Base-by-base conservation (phyloP, 2,113 vertebrate species). In the Orthonyx spaldingii region DNA sequence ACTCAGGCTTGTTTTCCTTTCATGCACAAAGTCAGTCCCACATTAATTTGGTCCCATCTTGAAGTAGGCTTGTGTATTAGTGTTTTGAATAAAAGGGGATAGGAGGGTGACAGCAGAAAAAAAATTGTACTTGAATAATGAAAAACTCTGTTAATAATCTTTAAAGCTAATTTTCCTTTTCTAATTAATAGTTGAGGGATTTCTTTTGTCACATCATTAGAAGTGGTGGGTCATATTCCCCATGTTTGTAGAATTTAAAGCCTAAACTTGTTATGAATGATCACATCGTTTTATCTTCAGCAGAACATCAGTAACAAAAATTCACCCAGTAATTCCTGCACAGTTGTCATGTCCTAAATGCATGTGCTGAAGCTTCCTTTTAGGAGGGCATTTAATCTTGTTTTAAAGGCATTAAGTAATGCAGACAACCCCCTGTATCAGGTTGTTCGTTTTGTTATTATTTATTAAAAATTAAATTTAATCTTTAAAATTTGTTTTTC, bases 1-100 rank as follows among this genome's bases (percentile, higher is more conserved):
- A 87, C 49, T 74, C n/a, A 12, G 66, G 83, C 74, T 94, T 94
- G 63, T 97, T 93, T 95, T 86, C 70, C 56, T 91, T 89, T 96
- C 94, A 72, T 92, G 95, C 87, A 75, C 86, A 57, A 71, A 94
- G 76, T 79, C 78, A 88, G 81, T 56, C 61, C 49, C 65, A 44
- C 59, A 60, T 90, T 96, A 66, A 90, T 96, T 94, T 87, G 81
- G 41, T 75, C 68, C 87, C 10, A 0, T 90, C 39, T 94, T 92
- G 68, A 93, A 66, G 74, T 24, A 72, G 15, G 16, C 41, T 76
- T 86, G 35, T 89, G 44, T 94, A 56, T 77, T 92, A 57, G 52
- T 89, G 35, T 71, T 94, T 64, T 63, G 83, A 92, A 78, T 71
- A 74, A 69, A 86, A 90, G 22, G 20, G 30, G 27, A 53, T 46